Evolutionary conservation across 53 echinoderm and acorn worm species (phyloP), one percentile per base, ranked within the genome.

Genomic region (Astropecten irregularis): DNA sequence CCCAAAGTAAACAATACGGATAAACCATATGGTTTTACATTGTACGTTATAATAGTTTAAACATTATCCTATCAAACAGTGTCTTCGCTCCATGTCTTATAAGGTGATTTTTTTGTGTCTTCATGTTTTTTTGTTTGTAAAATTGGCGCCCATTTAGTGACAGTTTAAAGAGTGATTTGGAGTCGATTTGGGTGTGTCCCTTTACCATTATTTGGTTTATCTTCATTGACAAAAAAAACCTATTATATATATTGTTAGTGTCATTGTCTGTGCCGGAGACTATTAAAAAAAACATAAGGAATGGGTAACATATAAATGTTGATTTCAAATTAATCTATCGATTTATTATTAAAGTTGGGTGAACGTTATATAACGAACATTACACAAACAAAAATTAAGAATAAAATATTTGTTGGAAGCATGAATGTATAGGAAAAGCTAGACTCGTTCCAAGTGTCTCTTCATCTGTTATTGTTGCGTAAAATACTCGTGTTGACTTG

Each of bases 391-490:
- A 52, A 73, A 56, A 38, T 27, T 37, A 40, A 49, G 2, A 76
- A 76, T 74, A 76, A 68, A 76, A 39, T 77, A 76, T 58, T 42
- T 40, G 77, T 61, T 77, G 77, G 77, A 77, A 77, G 77, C 77
- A 77, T 77, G 33, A 61, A 73, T 57, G 74, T 73, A 73, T 54
- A 38, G 74, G 56, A 14, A 46, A n/a, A n/a, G n/a, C n/a, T n/a
- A n/a, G n/a, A n/a, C n/a, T n/a, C n/a, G n/a, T n/a, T n/a, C n/a
- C n/a, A n/a, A n/a, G n/a, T n/a, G n/a, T n/a, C n/a, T n/a, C n/a
- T n/a, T n/a, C n/a, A n/a, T n/a, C n/a, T n/a, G n/a, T n/a, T n/a
- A n/a, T n/a, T n/a, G n/a, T n/a, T n/a, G n/a, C n/a, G n/a, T n/a
- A n/a, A n/a, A n/a, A n/a, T n/a, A n/a, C n/a, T n/a, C n/a, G n/a